phyloP scores from a whole-genome alignment of 2,113 vertebrate species.

The Bubo scandiacus region DNA sequence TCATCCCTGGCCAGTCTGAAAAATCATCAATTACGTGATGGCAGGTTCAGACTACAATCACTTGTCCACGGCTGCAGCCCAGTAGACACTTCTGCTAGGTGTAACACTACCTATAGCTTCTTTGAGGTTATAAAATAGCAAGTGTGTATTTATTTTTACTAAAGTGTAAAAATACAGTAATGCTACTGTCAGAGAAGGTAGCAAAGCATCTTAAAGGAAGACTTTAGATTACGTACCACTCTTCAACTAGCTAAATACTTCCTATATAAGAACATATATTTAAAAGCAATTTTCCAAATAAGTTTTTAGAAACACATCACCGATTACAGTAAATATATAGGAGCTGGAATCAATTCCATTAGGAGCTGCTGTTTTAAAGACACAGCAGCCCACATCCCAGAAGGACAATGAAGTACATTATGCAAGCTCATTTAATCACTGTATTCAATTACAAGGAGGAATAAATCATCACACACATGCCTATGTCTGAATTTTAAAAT shows the following conservation, averaged over 20 bases:
- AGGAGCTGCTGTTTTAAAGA: conserved; percentile 7
- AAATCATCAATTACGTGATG: background rate
- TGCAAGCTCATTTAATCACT: conserved; percentile 53
- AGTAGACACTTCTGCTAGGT: background rate
- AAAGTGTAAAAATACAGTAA: background rate
- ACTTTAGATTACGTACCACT: background rate
- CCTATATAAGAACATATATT: background rate
- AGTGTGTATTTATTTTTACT: background rate
- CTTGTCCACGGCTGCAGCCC: background rate
- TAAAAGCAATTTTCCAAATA: background rate
- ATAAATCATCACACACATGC: conserved; percentile 36
- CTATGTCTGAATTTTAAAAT: conserved; percentile 42
- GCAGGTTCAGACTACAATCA: background rate
- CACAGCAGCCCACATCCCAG: conserved; percentile 3
- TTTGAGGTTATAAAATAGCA: background rate
- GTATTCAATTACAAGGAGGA: conserved; percentile 51
- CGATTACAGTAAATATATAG: background rate
- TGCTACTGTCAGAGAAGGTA: background rate
- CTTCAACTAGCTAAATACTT: background rate
- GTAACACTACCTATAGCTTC: background rate
- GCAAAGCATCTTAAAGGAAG: background rate
- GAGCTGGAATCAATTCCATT: background rate
- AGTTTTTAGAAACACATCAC: conserved; percentile 1
- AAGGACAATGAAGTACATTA: conserved; percentile 49
- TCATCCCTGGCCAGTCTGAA: background rate